phyloP scores from a whole-genome alignment of 2,888 invertebrate species.

The Chaetogeoica ovagalla region DNA sequence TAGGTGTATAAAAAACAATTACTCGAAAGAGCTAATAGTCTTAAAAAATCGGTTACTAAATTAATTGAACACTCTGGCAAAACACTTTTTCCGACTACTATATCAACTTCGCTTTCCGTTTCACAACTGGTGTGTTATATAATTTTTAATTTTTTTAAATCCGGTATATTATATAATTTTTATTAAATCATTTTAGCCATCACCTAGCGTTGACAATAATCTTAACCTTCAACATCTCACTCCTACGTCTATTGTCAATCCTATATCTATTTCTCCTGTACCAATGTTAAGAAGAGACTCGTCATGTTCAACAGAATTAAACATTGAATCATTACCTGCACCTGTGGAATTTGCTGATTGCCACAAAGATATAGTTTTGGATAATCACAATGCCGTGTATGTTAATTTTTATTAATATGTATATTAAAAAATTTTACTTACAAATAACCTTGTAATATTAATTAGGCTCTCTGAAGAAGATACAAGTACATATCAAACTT shows the following conservation, averaged over 20 bases:
- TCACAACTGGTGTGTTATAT: constrained; percentile 14
- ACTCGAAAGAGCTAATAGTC: constrained; percentile 74
- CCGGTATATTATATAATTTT: background rate
- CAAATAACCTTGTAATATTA: background rate
- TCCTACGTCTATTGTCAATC: constrained; percentile 58
- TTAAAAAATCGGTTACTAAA: constrained; percentile 79
- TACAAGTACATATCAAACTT: constrained; percentile 49
- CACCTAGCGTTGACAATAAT: constrained; percentile 57
- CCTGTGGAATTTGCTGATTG: constrained; percentile 80
- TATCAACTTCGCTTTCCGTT: constrained; percentile 1
- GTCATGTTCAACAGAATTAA: constrained; percentile 55
- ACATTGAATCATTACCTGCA: constrained; percentile 67
- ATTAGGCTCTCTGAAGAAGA: constrained; percentile 47
- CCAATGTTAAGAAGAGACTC: constrained; percentile 65
- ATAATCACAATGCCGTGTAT: constrained; percentile 42
- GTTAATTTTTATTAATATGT: background rate
- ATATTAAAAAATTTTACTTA: background rate
- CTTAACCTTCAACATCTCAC: constrained; percentile 53
- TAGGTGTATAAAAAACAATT: constrained; percentile 60
- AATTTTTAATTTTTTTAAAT: background rate
- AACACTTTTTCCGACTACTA: constrained; percentile 10
- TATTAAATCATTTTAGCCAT: constrained; percentile 21
- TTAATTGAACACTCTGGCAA: constrained; percentile 79
- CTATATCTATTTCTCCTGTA: constrained; percentile 70
- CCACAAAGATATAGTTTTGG: constrained; percentile 40